phyloP scores from a whole-genome alignment of 2,888 invertebrate genomes.

The Teleogryllus oceanicus region DNA sequence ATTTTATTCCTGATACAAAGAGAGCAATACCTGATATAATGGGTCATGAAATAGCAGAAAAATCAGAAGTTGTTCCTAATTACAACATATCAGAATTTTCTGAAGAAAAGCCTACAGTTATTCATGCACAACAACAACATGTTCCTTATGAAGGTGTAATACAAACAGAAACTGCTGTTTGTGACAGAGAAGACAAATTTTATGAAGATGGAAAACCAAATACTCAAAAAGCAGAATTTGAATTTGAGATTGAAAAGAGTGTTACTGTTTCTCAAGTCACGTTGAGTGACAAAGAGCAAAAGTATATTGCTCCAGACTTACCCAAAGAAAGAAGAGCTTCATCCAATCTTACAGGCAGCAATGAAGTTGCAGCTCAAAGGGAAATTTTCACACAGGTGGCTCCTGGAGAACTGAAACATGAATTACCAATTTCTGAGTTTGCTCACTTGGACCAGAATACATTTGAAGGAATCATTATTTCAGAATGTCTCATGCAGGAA shows the following conservation, averaged over 20 bases:
- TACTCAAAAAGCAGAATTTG: constrained; percentile 47
- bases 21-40: constrained; percentile 51
- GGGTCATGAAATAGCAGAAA: constrained; percentile 56
- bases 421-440: constrained; percentile 39
- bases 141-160: constrained; percentile 56
- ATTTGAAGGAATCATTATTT: constrained; percentile 41
- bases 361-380: constrained; percentile 35
- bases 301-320: constrained; percentile 44
- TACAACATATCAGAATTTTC: constrained; percentile 46
- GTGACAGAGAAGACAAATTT: constrained; percentile 48
- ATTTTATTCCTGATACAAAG: constrained; percentile 47
- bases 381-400: constrained; percentile 30
- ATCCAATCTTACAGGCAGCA: constrained; percentile 44
- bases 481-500: constrained; percentile 44
- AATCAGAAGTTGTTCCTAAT: constrained; percentile 55
- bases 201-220: constrained; percentile 46
- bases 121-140: constrained; percentile 50
- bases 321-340: constrained; percentile 45
- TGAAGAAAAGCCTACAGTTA: constrained; percentile 40
- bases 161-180: constrained; percentile 53
- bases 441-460: constrained; percentile 42
- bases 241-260: constrained; percentile 47
- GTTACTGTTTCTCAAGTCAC: constrained; percentile 51
- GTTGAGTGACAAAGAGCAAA: constrained; percentile 49
- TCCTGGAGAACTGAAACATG: constrained; percentile 35